Evolutionary conservation across 2,113 vertebrate genomes (phyloP).

Genomic region (Rhynchomys soricoides): DNA sequence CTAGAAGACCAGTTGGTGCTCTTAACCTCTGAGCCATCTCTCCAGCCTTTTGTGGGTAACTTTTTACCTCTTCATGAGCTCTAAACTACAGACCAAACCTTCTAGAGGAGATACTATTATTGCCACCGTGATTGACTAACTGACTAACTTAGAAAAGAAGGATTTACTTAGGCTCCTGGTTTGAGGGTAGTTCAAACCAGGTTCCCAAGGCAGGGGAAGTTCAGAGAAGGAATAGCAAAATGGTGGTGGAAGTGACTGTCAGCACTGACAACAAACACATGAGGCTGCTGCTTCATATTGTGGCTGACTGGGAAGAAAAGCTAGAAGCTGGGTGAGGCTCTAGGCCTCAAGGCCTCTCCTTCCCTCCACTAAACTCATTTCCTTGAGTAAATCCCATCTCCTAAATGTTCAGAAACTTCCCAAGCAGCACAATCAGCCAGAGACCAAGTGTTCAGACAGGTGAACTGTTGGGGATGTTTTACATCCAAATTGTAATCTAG

Average conservation of each 20-base stretch:
- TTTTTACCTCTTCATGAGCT: not conserved
- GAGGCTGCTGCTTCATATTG: not conserved
- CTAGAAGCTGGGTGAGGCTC: not conserved
- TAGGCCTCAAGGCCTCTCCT: not conserved
- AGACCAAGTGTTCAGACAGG: not conserved
- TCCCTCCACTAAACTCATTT: not conserved
- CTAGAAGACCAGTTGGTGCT: too few species aligned
- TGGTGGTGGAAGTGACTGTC: not conserved
- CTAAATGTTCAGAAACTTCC: not conserved
- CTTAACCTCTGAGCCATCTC: too few species aligned
- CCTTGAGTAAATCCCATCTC: not conserved
- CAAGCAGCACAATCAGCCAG: too few species aligned
- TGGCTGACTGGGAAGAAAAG: not conserved
- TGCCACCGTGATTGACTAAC: not conserved
- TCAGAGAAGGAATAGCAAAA: not conserved
- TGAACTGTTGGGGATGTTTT: too few species aligned
- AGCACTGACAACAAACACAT: too few species aligned
- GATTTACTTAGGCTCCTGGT: not conserved
- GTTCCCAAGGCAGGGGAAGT: not conserved
- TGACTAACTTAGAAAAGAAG: not conserved
- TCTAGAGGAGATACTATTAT: not conserved
- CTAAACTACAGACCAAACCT: not conserved
- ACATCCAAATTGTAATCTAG: not conserved
- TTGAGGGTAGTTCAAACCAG: not conserved
- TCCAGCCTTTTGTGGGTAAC: not conserved